phyloP scores from a whole-genome alignment of 2,888 invertebrate species.

The Cynaeus angustus region DNA sequence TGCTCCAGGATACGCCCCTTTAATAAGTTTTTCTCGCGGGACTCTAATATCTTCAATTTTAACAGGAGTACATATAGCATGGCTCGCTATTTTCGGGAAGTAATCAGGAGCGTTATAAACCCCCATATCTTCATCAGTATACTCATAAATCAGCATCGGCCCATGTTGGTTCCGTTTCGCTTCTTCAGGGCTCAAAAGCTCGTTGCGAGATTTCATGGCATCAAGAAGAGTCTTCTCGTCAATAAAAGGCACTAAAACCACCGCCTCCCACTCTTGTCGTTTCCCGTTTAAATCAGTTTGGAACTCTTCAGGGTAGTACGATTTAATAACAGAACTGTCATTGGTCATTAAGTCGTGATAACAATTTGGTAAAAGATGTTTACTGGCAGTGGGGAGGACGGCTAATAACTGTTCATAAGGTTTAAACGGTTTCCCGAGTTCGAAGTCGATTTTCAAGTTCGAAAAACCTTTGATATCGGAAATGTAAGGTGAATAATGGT shows the following conservation, averaged over 20 bases:
- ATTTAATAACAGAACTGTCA: slow-evolving; percentile 86
- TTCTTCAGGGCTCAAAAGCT: slow-evolving; percentile 81
- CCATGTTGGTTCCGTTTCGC: slow-evolving; percentile 86
- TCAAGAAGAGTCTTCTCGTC: slow-evolving; percentile 82
- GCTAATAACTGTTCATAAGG: slow-evolving; percentile 95
- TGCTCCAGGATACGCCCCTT: slow-evolving; percentile 83
- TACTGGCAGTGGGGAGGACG: slow-evolving; percentile 91
- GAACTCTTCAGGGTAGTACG: slow-evolving; percentile 94
- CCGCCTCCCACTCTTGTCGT: slow-evolving; percentile 96
- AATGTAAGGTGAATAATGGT: slow-evolving; percentile 97
- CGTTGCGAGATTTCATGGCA: slow-evolving; percentile 83
- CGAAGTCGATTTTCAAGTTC: slow-evolving; percentile 82
- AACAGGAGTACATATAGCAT: slow-evolving; percentile 74
- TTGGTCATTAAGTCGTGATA: slow-evolving; percentile 87
- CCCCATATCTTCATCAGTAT: slow-evolving; percentile 77
- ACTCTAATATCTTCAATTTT: slow-evolving; percentile 77
- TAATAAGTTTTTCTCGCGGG: slow-evolving; percentile 75
- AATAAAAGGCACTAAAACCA: slow-evolving; percentile 94
- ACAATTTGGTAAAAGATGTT: slow-evolving; percentile 82
- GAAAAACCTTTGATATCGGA: slow-evolving; percentile 92
- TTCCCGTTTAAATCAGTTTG: slow-evolving; percentile 97
- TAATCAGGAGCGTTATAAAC: slow-evolving; percentile 75
- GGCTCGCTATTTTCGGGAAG: slow-evolving; percentile 77
- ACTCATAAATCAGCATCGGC: slow-evolving; percentile 88
- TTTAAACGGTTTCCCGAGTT: slow-evolving; percentile 89